Evolutionary conservation across 2,888 invertebrate species (phyloP).

Genomic region (Odontocolon sp.): DNA sequence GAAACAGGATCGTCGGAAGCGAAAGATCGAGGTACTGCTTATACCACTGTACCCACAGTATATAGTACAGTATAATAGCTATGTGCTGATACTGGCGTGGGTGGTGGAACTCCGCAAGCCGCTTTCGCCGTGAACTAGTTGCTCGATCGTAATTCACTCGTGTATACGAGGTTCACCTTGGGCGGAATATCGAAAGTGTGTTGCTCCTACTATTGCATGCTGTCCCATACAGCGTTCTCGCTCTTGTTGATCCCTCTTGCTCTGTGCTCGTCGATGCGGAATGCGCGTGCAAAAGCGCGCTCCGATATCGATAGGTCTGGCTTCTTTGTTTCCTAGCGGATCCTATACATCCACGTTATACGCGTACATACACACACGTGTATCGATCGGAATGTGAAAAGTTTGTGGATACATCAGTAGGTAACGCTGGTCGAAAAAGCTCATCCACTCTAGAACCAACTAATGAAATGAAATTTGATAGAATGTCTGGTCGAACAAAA

Average conservation of each 20-base stretch:
- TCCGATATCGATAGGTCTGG: constrained; percentile 35
- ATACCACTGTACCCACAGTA: constrained; percentile 27
- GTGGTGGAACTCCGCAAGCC: constrained; percentile 61
- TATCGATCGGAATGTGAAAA: constrained; percentile 30
- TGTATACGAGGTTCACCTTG: constrained; percentile 61
- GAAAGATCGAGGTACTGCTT: constrained; percentile 54
- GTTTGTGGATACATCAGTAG: neutral
- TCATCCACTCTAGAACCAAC: neutral
- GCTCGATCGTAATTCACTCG: constrained; percentile 62
- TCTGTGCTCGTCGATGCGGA: constrained; percentile 51
- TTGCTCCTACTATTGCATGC: constrained; percentile 49
- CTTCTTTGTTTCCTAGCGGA: constrained; percentile 45
- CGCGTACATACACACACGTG: neutral
- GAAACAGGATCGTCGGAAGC: constrained; percentile 54
- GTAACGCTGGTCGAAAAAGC: neutral
- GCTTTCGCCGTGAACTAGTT: constrained; percentile 61
- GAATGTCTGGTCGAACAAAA: constrained; percentile 4
- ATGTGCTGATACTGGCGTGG: constrained; percentile 58
- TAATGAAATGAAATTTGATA: constrained; percentile 16
- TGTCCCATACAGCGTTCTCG: constrained; percentile 40
- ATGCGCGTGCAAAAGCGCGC: constrained; percentile 61
- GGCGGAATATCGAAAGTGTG: constrained; percentile 61
- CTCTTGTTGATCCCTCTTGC: constrained; percentile 31
- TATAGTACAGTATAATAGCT: constrained; percentile 46
- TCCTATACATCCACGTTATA: too few species aligned